Evolutionary conservation across 2,113 vertebrate genomes (phyloP), one percentile per base, ranked within the genome.

Genomic region (Dicaeum eximium): DNA sequence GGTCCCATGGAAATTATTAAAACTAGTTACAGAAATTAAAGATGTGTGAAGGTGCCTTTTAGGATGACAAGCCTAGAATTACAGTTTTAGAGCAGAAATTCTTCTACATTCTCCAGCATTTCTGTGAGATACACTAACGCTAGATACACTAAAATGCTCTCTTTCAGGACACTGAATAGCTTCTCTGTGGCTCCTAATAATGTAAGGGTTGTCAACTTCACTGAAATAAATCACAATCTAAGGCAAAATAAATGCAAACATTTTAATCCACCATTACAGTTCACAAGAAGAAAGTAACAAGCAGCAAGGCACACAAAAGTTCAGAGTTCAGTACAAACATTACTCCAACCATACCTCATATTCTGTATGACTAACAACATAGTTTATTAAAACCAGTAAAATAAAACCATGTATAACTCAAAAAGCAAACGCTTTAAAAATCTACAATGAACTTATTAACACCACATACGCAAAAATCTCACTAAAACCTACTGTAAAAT

Each of bases 21-120:
- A 97, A 97, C 79, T 92, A 90, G 94, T 92, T 95, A 96, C 45
- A 93, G 83, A 96, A 97, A 96, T 96, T 96, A 97, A 96, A 95
- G 91, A 96, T 88, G 72, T 94, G 95, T 97, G 94, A 97, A 97
- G 95, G 92, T 97, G 94, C 62, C 95, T 96, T 97, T 93, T 64
- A 11, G 30, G 44, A 86, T 93, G 88, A 97, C 92, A 95, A 95
- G 75, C 54, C 73, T 83, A 95, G 92, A 95, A 97, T 95, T 97
- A 97, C 47, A 93, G 93, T 80, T 94, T 95, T 66, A 92, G 89
- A 95, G 93, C 60, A 85, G 83, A 87, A 89, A 95, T 94, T 95
- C 89, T 92, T 91, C 74, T 69, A 71, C 86, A 90, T 89, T 87
- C 87, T 85, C 30, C 90, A 84, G 70, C 57, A 91, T 80, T 95